Evolutionary conservation across 2,888 invertebrate genomes (phyloP).

Genomic region (Spilosoma lubricipeda): DNA sequence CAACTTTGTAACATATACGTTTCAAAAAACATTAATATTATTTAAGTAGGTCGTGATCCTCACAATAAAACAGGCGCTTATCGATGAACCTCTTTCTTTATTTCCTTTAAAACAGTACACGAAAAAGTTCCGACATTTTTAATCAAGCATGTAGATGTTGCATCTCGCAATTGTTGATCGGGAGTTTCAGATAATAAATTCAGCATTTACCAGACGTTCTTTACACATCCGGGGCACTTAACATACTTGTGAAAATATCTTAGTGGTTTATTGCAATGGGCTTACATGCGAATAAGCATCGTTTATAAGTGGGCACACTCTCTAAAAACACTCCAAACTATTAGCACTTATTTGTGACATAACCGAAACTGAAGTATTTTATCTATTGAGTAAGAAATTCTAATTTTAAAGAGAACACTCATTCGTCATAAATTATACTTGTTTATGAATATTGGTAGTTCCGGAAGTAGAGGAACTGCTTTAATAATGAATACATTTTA

Average conservation of each 20-base stretch:
- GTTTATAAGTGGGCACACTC: conserved; percentile 57
- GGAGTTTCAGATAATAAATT: conserved; percentile 53
- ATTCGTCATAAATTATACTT: conserved; percentile 30
- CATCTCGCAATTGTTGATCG: conserved; percentile 51
- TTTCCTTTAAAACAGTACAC: conserved; percentile 32
- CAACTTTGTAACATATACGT: conserved; percentile 30
- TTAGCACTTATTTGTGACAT: conserved; percentile 71
- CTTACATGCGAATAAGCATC: conserved; percentile 45
- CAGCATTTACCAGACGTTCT: conserved; percentile 50
- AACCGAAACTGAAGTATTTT: conserved; percentile 61
- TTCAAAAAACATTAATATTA: conserved; percentile 27
- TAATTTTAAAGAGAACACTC: conserved; percentile 55
- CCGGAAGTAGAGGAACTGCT: conserved; percentile 9
- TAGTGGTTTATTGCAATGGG: conserved; percentile 50
- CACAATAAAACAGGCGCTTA: conserved; percentile 31
- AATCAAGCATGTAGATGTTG: conserved; percentile 36
- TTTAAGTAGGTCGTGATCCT: conserved; percentile 46
- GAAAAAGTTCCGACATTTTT: conserved; percentile 28
- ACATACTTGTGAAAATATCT: conserved; percentile 64
- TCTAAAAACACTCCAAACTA: conserved; percentile 71
- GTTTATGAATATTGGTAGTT: conserved; percentile 15
- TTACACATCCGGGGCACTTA: conserved; percentile 61
- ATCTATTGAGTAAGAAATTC: conserved; percentile 57
- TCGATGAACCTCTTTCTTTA: conserved; percentile 14
- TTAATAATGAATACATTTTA: conserved; percentile 2